A percentile compares a stretch with the other conserved stretches of the same genome.
These are phyloP conservation scores for Lacanobia oleracea DNA, from an alignment of 2,888 invertebrate species.

Conservation along the genomic window DNA sequence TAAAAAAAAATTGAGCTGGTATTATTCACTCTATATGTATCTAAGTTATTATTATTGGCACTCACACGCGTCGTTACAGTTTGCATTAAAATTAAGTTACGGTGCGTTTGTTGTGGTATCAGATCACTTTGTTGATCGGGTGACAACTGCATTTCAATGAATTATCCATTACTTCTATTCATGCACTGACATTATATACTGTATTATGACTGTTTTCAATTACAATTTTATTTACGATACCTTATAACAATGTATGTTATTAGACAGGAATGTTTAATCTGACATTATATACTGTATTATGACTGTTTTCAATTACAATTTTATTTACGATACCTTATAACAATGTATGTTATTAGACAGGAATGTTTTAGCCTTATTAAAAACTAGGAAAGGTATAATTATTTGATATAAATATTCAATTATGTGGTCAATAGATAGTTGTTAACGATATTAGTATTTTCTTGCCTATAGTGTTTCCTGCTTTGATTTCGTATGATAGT, in stretches of 20 bases:
- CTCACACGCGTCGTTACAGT: constrained; percentile 24
- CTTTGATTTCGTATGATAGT: not conserved
- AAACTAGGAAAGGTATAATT: constrained; percentile 6
- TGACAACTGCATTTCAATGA: constrained; percentile 35
- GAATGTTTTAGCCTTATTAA: not conserved
- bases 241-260: constrained; percentile 16
- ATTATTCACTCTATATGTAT: constrained; percentile 33
- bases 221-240: constrained; percentile 18
- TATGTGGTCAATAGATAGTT: not conserved
- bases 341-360: constrained; percentile 15
- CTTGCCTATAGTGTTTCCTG: not conserved
- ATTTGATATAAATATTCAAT: constrained; percentile 12
- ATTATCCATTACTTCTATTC: constrained; percentile 28
- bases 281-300: constrained; percentile 4
- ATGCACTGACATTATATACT: not conserved
- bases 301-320: constrained; percentile 21
- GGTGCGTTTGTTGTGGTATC: constrained; percentile 21
- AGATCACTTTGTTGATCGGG: constrained; percentile 15
- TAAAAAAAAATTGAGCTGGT: not conserved
- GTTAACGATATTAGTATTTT: constrained; percentile 3
- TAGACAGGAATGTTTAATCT: constrained; percentile 5
- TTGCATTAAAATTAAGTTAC: constrained; percentile 40
- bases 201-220: constrained; percentile 11
- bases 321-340: constrained; percentile 10
- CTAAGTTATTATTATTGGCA: constrained; percentile 35